These are phyloP conservation scores for Pempheris klunzingeri DNA, from an alignment of 2,797 vertebrate genomes.

Conservation along the genomic window DNA sequence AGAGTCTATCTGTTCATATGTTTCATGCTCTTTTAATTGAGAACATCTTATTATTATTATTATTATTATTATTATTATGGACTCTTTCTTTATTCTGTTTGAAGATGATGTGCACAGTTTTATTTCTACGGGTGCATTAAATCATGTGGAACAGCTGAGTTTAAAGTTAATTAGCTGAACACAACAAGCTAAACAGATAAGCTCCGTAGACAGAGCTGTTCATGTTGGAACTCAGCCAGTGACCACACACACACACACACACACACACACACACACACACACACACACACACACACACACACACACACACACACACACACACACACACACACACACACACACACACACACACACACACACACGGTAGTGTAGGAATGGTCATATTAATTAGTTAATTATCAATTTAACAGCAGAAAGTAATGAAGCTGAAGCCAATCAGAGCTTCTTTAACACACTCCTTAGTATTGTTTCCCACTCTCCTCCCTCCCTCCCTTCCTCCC, in stretches of 20 bases:
- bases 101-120: neutral
- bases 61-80: too few species aligned
- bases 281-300: too few species aligned
- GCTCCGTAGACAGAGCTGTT: slow-evolving; percentile 22
- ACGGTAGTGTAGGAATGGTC: neutral
- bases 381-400: slow-evolving; percentile 50
- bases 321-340: too few species aligned
- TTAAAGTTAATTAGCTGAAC: slow-evolving; percentile 34
- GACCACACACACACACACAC: slow-evolving; percentile 15
- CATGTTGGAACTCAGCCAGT: slow-evolving; percentile 40
- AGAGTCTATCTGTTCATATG: too few species aligned
- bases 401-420: slow-evolving; percentile 35
- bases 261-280: too few species aligned
- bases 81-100: too few species aligned
- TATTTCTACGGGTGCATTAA: neutral
- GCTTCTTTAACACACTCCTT: slow-evolving; percentile 11
- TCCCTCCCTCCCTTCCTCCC: too few species aligned
- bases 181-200: slow-evolving; percentile 33
- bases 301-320: too few species aligned
- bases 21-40: too few species aligned
- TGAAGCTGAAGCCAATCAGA: slow-evolving; percentile 45
- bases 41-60: too few species aligned
- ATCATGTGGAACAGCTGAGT: slow-evolving; percentile 24
- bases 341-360: too few species aligned
- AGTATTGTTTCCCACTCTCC: neutral